These are phyloP conservation scores for Actenoides lindsayi DNA, from an alignment of 2,113 vertebrate species.

Conservation along the genomic window DNA sequence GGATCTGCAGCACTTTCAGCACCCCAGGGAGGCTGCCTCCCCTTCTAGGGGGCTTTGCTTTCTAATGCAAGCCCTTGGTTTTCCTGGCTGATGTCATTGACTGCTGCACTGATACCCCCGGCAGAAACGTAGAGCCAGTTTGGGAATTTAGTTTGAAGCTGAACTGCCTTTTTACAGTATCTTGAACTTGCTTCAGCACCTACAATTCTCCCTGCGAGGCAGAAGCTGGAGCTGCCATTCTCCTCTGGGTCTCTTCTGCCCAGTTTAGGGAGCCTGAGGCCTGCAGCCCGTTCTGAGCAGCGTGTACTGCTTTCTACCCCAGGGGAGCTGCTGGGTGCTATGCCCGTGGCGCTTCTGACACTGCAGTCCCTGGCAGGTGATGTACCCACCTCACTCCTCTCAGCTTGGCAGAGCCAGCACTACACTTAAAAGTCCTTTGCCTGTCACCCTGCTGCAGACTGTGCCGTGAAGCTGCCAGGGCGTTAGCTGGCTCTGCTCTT, in stretches of 20 bases:
- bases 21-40: rapidly evolving
- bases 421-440: background rate
- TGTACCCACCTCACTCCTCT: rapidly evolving
- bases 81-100: background rate
- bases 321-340: background rate
- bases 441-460: background rate
- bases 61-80: background rate
- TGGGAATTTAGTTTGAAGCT: background rate
- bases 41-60: background rate
- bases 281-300: background rate
- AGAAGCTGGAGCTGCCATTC: background rate
- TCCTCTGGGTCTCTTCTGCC: background rate
- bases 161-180: background rate
- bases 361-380: background rate
- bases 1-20: background rate
- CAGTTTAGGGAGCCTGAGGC: background rate
- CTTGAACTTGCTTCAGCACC: background rate
- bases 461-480: background rate
- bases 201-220: background rate
- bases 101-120: background rate
- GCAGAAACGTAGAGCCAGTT: background rate
- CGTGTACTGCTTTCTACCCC: rapidly evolving
- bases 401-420: background rate
- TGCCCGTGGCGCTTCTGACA: background rate
- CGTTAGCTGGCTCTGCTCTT: background rate